Base-by-base conservation (phyloP, 1,140 invertebrate species). In the Callitettix versicolor region DNA sequence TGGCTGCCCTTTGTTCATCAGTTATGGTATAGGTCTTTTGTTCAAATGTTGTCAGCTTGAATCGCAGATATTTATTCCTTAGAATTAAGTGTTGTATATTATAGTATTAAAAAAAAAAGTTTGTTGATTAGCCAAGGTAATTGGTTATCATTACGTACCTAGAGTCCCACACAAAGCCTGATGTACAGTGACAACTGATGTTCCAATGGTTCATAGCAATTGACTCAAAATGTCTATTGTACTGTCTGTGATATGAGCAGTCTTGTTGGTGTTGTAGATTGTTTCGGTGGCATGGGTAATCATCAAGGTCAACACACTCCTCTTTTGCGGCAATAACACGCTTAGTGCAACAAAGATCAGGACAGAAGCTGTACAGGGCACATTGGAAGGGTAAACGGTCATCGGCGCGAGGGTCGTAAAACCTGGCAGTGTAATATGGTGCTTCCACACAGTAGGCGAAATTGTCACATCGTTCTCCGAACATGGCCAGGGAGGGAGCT, bases 301-400 rank as follows among this genome's bases (percentile, higher is more conserved):
- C 46, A 34, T 43, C 41, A 2, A 20, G n/a, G 34, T 53, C 24
- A 20, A n/a, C 12, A 30, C 76, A 78, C 36, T 63, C 58, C 17
- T 51, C 33, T 48, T 65, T 67, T 57, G 75, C 77, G 12, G 66
- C 62, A 26, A 63, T 62, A 50, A 63, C 60, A 17, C 66, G 75
- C 55, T 71, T 59, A 9, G 77, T 72, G 62, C 79, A 81, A 62
- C 78, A 81, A 21, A 73, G 73, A 68, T 82, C 79, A 4, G 79
- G 79, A 67, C 80, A 82, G 67, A 82, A 82, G 64, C 79, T 80
- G 59, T 81, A 80, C 26, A 68, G 57, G 5, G 79, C 77, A 62
- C 80, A 82, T n/a, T 67, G 65, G 63, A 76, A 82, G 4, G 75
- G 71, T 47, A 64, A 63, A 18, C 61, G 64, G 61, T 81, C 78